phyloP scores from a whole-genome alignment of 2,888 invertebrate species.

The Athalia rosae region DNA sequence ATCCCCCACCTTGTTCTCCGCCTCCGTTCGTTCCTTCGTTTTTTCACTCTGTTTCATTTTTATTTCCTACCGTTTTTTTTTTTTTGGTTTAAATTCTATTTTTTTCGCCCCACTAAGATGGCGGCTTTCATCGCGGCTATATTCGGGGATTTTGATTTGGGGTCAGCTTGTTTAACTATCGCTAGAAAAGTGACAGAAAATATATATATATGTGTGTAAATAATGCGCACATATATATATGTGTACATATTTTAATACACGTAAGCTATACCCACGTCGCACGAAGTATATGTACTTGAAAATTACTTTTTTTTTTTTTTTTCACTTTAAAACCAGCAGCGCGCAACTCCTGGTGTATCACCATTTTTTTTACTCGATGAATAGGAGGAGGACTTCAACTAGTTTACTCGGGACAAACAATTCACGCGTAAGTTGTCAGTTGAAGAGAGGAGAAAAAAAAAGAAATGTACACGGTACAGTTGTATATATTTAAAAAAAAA shows the following conservation, averaged over 20 bases:
- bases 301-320: too few species aligned
- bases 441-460: too few species aligned
- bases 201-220: neutral
- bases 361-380: too few species aligned
- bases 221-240: neutral
- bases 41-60: neutral
- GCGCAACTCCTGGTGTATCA: too few species aligned
- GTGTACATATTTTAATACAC: neutral
- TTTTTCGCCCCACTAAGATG: neutral
- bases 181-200: neutral
- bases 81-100: neutral
- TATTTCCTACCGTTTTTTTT: neutral
- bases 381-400: too few species aligned
- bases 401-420: too few species aligned
- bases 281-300: neutral
- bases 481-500: too few species aligned
- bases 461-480: too few species aligned
- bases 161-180: neutral
- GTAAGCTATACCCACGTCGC: conserved; percentile 6
- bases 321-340: too few species aligned
- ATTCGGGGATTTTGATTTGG: neutral
- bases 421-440: too few species aligned
- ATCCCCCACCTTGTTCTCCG: conserved; percentile 4
- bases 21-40: neutral
- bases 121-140: too few species aligned